A percentile compares a stretch with the other conserved stretches of the same genome.
These are phyloP conservation scores for Scaptomyza parva DNA, from an alignment of 2,888 invertebrate species.

Conservation along the genomic window DNA sequence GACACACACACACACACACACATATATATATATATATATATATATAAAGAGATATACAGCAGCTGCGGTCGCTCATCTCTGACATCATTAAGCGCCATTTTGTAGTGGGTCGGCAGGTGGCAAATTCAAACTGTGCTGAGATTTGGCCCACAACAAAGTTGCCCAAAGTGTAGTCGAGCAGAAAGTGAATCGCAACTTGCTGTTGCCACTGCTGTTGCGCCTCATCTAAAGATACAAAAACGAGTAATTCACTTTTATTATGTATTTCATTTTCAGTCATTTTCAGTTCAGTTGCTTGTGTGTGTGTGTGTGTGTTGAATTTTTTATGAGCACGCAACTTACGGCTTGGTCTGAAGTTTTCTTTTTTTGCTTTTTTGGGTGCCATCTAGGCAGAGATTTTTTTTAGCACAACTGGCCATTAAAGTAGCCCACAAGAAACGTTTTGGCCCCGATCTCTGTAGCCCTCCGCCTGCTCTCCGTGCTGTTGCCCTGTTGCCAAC, in stretches of 20 bases:
- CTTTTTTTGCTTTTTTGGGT: conserved; percentile 19
- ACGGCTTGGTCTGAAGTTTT: conserved; percentile 12
- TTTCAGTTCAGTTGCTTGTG: neutral
- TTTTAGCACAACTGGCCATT: conserved; percentile 27
- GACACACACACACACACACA: conserved; percentile 37
- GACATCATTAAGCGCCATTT: conserved; percentile 80
- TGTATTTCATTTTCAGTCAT: conserved; percentile 45
- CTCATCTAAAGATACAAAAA: conserved; percentile 42
- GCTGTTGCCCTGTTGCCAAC: neutral
- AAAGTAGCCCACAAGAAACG: conserved; percentile 42
- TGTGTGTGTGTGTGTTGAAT: conserved; percentile 23
- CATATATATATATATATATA: no score
- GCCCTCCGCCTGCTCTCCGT: neutral
- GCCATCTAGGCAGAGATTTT: conserved; percentile 42
- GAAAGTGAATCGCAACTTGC: conserved; percentile 69
- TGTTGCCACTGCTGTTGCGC: conserved; percentile 13
- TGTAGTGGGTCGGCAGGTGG: conserved; percentile 53
- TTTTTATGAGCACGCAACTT: conserved; percentile 49
- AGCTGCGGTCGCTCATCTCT: conserved; percentile 75
- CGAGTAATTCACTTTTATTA: conserved; percentile 61
- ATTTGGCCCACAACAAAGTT: conserved; percentile 55
- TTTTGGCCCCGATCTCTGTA: conserved; percentile 13
- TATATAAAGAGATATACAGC: conserved; percentile 5
- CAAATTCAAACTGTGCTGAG: conserved; percentile 42
- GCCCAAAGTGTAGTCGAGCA: conserved; percentile 76